phyloP scores from a whole-genome alignment of 2,888 invertebrate genomes.

The Meiosimyza decipiens region DNA sequence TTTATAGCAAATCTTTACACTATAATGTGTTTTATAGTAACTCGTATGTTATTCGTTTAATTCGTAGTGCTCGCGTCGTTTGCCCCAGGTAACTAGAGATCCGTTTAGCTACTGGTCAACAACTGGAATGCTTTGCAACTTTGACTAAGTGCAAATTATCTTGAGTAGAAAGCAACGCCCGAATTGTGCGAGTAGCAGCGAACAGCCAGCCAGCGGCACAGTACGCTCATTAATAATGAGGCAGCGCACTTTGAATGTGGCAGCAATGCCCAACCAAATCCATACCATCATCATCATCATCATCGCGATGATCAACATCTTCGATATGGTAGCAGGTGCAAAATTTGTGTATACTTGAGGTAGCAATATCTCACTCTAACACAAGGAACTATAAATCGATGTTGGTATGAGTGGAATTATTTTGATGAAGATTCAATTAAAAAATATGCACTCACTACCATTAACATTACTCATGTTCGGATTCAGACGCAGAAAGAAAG shows the following conservation, averaged over 20 bases:
- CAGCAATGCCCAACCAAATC: slow-evolving; percentile 2
- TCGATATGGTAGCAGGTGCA: slow-evolving; percentile 32
- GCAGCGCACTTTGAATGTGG: slow-evolving; percentile 24
- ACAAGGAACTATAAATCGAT: slow-evolving; percentile 13
- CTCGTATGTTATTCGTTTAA: slow-evolving; percentile 35
- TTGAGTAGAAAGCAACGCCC: not conserved
- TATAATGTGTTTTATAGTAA: not conserved
- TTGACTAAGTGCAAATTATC: slow-evolving; percentile 32
- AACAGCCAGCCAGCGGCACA: no score
- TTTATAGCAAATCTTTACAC: not conserved
- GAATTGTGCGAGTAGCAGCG: not conserved
- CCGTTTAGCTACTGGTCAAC: slow-evolving; percentile 63
- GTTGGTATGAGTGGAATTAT: slow-evolving; percentile 25
- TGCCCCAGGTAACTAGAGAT: slow-evolving; percentile 50
- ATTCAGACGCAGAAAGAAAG: not conserved
- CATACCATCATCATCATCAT: slow-evolving; percentile 11
- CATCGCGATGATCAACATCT: not conserved
- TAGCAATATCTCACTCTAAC: slow-evolving; percentile 40
- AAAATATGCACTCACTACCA: slow-evolving; percentile 23
- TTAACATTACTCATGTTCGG: slow-evolving; percentile 34
- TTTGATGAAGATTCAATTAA: slow-evolving; percentile 47
- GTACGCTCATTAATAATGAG: no score
- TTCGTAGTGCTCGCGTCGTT: slow-evolving; percentile 32
- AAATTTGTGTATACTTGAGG: slow-evolving; percentile 4
- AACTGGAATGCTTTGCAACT: slow-evolving; percentile 65